These are phyloP conservation scores for Pyxicephalus adspersus DNA, from an alignment of 2,113 vertebrate genomes.

Conservation along the genomic window DNA sequence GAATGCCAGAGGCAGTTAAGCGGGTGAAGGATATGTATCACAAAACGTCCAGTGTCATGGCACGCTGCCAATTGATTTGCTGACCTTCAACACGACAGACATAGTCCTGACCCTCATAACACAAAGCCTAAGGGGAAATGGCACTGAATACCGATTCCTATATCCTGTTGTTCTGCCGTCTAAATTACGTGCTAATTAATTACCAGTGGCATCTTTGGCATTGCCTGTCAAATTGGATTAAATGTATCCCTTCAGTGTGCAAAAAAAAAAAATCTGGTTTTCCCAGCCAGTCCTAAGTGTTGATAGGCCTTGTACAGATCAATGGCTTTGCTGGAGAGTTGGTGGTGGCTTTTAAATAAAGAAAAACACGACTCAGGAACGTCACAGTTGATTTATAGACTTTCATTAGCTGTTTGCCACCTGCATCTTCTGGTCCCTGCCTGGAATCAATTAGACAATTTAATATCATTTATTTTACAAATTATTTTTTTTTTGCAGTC, in stretches of 20 bases:
- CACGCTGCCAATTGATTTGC: constrained; percentile 84
- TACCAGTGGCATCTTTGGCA: constrained; percentile 96
- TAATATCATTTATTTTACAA: constrained; percentile 87
- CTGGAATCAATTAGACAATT: constrained; percentile 96
- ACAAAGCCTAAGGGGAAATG: constrained; percentile 83
- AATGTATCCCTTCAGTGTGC: constrained; percentile 81
- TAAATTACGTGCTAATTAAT: constrained; percentile 99
- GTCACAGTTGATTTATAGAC: constrained; percentile 92
- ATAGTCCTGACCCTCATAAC: constrained; percentile 88
- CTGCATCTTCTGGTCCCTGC: constrained; percentile 85
- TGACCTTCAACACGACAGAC: constrained; percentile 80
- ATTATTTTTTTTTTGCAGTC: constrained; percentile 55
- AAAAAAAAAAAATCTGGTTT: constrained; percentile 57
- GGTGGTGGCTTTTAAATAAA: constrained; percentile 81
- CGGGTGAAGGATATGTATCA: constrained; percentile 79
- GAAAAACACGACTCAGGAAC: constrained; percentile 79
- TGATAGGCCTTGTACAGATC: constrained; percentile 57
- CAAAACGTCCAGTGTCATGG: constrained; percentile 82
- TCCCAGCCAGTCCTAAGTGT: constrained; percentile 61
- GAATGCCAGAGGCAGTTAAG: constrained; percentile 75
- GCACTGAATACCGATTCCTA: constrained; percentile 83
- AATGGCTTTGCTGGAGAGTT: constrained; percentile 60
- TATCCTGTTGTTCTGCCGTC: constrained; percentile 88
- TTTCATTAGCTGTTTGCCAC: constrained; percentile 91
- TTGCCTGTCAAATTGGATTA: constrained; percentile 94